Evolutionary conservation across 1,140 invertebrate species (phyloP).

Genomic region (Zaprionus camerounensis): DNA sequence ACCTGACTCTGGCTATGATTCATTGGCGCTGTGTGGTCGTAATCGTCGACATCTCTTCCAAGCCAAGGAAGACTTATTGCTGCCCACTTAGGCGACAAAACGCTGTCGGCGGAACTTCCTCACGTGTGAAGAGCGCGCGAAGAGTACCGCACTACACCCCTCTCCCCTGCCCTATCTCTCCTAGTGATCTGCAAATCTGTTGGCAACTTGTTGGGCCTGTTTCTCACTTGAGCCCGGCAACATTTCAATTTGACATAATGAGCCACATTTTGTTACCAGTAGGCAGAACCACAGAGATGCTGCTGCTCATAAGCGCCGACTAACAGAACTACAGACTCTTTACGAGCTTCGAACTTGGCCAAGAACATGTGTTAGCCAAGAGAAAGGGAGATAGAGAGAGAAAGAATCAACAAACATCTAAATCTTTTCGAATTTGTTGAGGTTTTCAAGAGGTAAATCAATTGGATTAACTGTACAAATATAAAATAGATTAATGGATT

Average conservation of each 20-base stretch:
- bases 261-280: conserved; percentile 73
- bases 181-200: conserved; percentile 47
- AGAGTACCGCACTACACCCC: background rate
- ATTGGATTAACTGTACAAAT: no score
- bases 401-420: background rate
- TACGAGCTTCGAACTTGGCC: background rate
- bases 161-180: background rate
- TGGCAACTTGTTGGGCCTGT: conserved; percentile 57
- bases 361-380: background rate
- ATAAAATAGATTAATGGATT: no score
- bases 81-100: conserved; percentile 79
- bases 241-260: conserved; percentile 84
- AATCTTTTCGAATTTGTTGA: background rate
- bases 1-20: conserved; percentile 58
- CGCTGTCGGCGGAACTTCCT: conserved; percentile 65
- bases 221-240: conserved; percentile 42
- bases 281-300: conserved; percentile 38
- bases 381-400: background rate
- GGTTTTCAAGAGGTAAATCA: background rate
- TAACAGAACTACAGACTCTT: background rate
- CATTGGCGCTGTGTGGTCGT: conserved; percentile 74
- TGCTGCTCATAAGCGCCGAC: background rate
- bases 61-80: conserved; percentile 68
- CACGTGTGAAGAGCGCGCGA: conserved; percentile 36
- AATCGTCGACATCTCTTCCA: conserved; percentile 18